phyloP scores from a whole-genome alignment of 2,113 vertebrate species.

The Cololabis saira region DNA sequence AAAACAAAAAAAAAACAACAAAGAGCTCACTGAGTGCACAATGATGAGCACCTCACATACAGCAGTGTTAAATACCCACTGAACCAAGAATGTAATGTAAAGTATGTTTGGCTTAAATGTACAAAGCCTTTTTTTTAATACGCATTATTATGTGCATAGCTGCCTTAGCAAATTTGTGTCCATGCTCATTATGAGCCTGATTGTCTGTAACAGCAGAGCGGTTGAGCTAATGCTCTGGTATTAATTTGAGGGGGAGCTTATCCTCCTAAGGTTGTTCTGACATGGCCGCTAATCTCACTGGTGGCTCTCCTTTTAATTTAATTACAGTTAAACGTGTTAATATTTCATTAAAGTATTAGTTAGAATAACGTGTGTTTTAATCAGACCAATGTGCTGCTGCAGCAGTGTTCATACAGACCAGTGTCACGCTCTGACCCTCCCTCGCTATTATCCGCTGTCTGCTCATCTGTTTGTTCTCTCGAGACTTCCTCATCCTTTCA shows the following conservation, averaged over 20 bases:
- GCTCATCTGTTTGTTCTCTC: constrained; percentile 65
- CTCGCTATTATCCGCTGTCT: constrained; percentile 59
- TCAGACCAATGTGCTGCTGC: constrained; percentile 35
- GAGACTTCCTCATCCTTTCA: constrained; percentile 71
- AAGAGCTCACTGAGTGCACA: too few relatives aligned
- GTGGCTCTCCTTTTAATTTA: constrained; percentile 77
- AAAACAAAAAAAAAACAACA: too few relatives aligned
- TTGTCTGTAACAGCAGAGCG: constrained; percentile 40
- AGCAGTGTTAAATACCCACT: neutral
- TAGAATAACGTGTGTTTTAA: constrained; percentile 69
- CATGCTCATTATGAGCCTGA: constrained; percentile 26
- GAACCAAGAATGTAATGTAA: neutral
- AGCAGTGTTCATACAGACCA: neutral
- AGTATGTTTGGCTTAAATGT: neutral
- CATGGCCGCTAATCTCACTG: constrained; percentile 65
- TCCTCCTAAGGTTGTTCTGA: constrained; percentile 65
- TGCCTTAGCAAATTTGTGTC: constrained; percentile 12
- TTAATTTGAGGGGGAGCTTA: constrained; percentile 66
- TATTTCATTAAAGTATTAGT: constrained; percentile 81
- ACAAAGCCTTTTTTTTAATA: neutral
- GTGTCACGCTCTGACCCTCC: constrained; percentile 46
- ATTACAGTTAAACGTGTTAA: constrained; percentile 79
- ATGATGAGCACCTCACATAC: neutral
- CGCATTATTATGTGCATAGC: neutral
- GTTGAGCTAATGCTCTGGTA: constrained; percentile 57